These are phyloP conservation scores for Chaetorhynchus papuensis DNA, from an alignment of 2,113 vertebrate species.

Conservation along the genomic window DNA sequence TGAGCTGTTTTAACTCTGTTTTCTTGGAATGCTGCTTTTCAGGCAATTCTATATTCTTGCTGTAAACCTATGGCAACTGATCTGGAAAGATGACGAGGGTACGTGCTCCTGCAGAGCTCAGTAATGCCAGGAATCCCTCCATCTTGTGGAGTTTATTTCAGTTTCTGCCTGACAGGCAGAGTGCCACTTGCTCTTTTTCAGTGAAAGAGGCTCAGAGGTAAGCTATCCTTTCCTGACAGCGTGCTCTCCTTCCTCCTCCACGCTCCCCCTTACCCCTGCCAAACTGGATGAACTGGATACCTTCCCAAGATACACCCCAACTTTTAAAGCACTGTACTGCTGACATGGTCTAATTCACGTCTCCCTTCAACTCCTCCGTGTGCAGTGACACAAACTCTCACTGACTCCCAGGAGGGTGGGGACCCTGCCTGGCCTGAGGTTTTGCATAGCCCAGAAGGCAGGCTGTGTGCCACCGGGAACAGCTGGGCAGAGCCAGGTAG, in stretches of 20 bases:
- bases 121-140: neutral
- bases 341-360: neutral
- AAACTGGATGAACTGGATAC: constrained; percentile 25
- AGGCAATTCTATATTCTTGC: neutral
- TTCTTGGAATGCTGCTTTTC: neutral
- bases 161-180: neutral
- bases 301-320: constrained; percentile 30
- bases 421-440: neutral
- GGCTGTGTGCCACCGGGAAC: neutral
- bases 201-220: neutral
- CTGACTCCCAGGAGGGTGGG: neutral
- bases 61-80: neutral
- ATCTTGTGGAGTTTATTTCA: neutral
- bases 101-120: neutral
- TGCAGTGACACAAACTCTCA: neutral
- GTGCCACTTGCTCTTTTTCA: neutral
- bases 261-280: neutral
- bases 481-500: neutral
- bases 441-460: neutral
- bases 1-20: neutral
- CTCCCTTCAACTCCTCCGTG: neutral
- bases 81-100: neutral
- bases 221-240: neutral
- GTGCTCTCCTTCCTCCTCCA: neutral
- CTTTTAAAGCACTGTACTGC: neutral